phyloP scores from a whole-genome alignment of 2,797 vertebrate genomes.

The Triplophysa yarkandensis region DNA sequence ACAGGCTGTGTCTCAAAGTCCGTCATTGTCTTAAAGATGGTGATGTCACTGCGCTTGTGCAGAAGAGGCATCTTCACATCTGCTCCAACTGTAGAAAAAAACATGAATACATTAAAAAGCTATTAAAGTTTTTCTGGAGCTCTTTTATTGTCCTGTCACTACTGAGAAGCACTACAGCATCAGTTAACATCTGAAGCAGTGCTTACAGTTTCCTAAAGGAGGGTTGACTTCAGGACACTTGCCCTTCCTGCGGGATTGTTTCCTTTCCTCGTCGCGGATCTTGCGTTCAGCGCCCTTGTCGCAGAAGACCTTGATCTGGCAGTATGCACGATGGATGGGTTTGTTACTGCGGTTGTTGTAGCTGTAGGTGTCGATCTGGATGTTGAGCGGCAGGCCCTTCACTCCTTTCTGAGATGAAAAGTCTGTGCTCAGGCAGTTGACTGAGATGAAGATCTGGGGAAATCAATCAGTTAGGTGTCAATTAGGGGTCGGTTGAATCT shows the following conservation, averaged over 20 bases:
- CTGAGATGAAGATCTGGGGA: conserved; percentile 90
- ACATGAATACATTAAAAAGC: not conserved
- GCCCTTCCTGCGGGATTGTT: conserved; percentile 97
- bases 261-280: conserved; percentile 97
- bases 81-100: conserved; percentile 70
- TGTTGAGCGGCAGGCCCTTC: conserved; percentile 93
- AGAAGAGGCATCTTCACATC: conserved; percentile 90
- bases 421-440: conserved; percentile 98
- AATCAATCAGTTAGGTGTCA: not conserved
- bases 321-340: conserved; percentile 93
- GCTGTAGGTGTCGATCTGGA: conserved; percentile 98
- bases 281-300: conserved; percentile 90
- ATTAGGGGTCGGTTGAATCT: not conserved
- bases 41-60: conserved; percentile 92
- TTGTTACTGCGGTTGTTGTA: conserved; percentile 99
- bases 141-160: not conserved
- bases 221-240: conserved; percentile 84
- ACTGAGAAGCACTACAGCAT: not conserved
- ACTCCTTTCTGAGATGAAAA: conserved; percentile 99
- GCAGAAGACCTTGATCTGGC: conserved; percentile 99
- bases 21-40: conserved; percentile 89
- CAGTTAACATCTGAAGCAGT: not conserved
- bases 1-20: conserved; percentile 94
- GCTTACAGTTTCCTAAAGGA: conserved; percentile 75
- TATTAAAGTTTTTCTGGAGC: not conserved